Base-by-base conservation (phyloP, 92 coral and sea anemone species). In the Phymanthus crucifer region DNA sequence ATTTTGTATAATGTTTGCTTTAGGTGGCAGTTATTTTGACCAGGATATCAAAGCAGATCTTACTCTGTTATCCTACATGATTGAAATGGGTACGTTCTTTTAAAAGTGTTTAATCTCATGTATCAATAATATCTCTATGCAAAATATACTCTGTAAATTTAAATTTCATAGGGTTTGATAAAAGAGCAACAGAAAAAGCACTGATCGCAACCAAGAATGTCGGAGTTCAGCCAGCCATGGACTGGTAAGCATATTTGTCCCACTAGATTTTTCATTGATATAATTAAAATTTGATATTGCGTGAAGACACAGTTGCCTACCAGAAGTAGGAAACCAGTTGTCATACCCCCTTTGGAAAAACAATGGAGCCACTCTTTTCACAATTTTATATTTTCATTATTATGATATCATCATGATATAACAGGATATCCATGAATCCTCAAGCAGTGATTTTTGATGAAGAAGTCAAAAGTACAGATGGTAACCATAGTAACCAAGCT, bases 141-240 rank as follows among this genome's bases (percentile, higher is more conserved):
- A 43, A 9, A 43, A n/a, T 45, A 45, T 45, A 9, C 10, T 11
- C 50, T 45, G 10, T 54, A 11, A 54, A 54, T 21, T 6, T 27
- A 0, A 61, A 9, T 61, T 27, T 61, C 1, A 27, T 61, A 94
- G 98, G 98, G 32, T 95, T 85, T 90, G 91, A 90, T 80, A 71
- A 88, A 38, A 57, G 32, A 27, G 86, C 86, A 13, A 88, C 98
- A 77, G 98, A 95, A 76, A 87, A 72, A 79, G 98, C 98, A 64
- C 80, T 95, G 50, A 81, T 95, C 65, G 89, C 84, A 5, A 95
- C 98, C 19, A 84, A 71, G 73, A 95, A 95, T 88, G 88, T 82
- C 83, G 98, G 98, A 12, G 87, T 95, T 29, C 98, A 93, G 78
- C 97, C 95, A 21, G 98, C 98, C 2, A 95, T 95, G 91, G 98